Base-by-base conservation (phyloP, 2,797 vertebrate species). In the Pelodytes ibericus region DNA sequence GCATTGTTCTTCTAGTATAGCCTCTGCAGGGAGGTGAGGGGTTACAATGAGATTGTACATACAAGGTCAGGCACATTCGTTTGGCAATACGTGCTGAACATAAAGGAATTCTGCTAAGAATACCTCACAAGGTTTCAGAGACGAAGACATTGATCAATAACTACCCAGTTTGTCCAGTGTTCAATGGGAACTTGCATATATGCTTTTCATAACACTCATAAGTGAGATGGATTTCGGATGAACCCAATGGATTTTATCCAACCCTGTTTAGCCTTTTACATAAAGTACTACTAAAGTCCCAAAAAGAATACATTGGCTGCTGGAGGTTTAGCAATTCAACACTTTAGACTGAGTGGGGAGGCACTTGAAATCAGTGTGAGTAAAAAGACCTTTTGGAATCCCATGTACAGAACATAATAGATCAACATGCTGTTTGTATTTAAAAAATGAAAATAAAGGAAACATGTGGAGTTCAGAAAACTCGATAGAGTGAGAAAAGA, bases 161-260 rank as follows among this genome's bases (percentile, higher is more conserved):
- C 13, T 39, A 64, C 31, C 41, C 61, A 26, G 16, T 64, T 41
- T 56, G 41, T 26, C 20, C 30, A 8, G 29, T 73, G 30, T 64
- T 64, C 53, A 73, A 64, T 10, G 49, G 47, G 18, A 64, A 73
- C 30, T 18, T 73, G 41, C 1, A 13, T 73, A 72, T 72, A 62
- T 53, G 56, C 31, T 27, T 72, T 63, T 72, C 20, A 62, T 59
- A 60, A 71, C 56, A 60, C 18, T 29, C 36, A 36, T 25, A 41
- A 15, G 5, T 29, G 56, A 71, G 29, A 7, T 18, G 26, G 27
- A 47, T 30, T 49, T 44, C 25, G 53, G 30, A 33, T 26, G 51
- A 5, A 69, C 51, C 67, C 20, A 26, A 41, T 36, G 7, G 49
- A 10, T 39, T 39, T 70, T 36, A 22, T 25, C 20, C 33, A 24